phyloP scores from a whole-genome alignment of 2,888 invertebrate genomes.

The Drosophila longiperda region DNA sequence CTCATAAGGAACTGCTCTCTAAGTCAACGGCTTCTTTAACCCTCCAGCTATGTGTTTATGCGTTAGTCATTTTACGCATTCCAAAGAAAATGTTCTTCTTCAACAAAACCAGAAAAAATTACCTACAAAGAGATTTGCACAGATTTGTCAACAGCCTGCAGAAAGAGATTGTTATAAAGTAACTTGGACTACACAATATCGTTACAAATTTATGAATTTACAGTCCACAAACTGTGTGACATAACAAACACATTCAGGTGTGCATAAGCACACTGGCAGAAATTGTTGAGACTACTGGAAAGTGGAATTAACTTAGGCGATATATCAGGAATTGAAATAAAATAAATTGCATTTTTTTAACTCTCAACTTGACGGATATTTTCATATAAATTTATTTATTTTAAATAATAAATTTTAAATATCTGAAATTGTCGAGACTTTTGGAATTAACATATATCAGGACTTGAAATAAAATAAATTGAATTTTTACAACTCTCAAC shows the following conservation, averaged over 20 bases:
- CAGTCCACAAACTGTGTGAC: constrained; percentile 7
- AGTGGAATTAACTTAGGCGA: neutral
- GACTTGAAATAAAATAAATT: neutral
- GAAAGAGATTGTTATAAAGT: constrained; percentile 9
- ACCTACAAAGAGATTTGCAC: constrained; percentile 24
- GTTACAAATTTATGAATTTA: constrained; percentile 23
- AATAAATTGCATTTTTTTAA: accelerated
- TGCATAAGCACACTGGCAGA: constrained; percentile 14
- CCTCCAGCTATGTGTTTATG: constrained; percentile 33
- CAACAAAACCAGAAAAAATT: constrained; percentile 4
- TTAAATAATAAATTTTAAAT: neutral
- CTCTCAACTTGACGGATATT: neutral
- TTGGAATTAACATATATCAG: neutral
- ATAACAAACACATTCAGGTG: neutral
- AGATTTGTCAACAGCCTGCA: constrained; percentile 18
- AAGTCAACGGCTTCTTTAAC: constrained; percentile 20
- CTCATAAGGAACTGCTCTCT: constrained; percentile 31
- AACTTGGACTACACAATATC: constrained; percentile 14
- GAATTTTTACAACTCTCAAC: accelerated
- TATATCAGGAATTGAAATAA: neutral
- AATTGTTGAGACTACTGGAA: neutral
- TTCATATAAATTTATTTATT: neutral
- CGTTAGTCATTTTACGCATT: constrained; percentile 39
- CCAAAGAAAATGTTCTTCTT: constrained; percentile 51
- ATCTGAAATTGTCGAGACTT: neutral